A percentile compares a stretch with the other conserved stretches of the same genome.
Evolutionary conservation across 2,888 invertebrate genomes (phyloP).

Genomic region (Ophraella communa): DNA sequence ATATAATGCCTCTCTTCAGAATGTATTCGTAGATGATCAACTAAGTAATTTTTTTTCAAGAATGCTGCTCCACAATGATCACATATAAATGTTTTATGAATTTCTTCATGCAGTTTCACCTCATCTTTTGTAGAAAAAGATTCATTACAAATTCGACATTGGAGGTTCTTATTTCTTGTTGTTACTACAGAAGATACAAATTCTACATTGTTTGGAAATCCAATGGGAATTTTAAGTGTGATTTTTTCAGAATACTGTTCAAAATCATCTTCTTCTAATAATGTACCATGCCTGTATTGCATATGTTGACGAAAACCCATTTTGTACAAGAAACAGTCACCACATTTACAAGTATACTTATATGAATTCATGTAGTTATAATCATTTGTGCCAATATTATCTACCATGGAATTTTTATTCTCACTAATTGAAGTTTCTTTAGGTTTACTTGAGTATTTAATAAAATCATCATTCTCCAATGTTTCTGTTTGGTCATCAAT

Average conservation of each 20-base stretch:
- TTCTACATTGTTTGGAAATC: conserved; percentile 23
- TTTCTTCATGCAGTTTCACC: conserved; percentile 29
- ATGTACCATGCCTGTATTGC: conserved; percentile 20
- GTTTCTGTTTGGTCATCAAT: neutral
- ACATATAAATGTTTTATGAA: conserved; percentile 39
- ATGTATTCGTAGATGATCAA: conserved; percentile 43
- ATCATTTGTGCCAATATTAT: conserved; percentile 6
- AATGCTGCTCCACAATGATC: conserved; percentile 42
- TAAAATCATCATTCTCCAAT: conserved; percentile 1
- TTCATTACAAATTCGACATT: conserved; percentile 25
- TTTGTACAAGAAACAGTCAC: conserved; percentile 28
- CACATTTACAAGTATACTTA: conserved; percentile 31
- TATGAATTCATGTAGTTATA: conserved; percentile 17
- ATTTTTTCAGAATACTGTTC: conserved; percentile 22
- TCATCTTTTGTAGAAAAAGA: conserved; percentile 21
- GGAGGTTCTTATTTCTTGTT: conserved; percentile 21
- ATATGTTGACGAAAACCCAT: conserved; percentile 29
- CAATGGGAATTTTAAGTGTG: conserved; percentile 22
- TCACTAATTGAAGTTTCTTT: neutral
- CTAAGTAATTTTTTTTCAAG: conserved; percentile 37
- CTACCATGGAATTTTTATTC: neutral
- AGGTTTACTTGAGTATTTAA: neutral
- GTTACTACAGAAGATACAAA: conserved; percentile 20
- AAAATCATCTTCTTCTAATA: conserved; percentile 18
- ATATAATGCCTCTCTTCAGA: conserved; percentile 40